These are phyloP conservation scores for Coecobrya sp. DNA, from an alignment of 2,888 invertebrate species.

Conservation along the genomic window DNA sequence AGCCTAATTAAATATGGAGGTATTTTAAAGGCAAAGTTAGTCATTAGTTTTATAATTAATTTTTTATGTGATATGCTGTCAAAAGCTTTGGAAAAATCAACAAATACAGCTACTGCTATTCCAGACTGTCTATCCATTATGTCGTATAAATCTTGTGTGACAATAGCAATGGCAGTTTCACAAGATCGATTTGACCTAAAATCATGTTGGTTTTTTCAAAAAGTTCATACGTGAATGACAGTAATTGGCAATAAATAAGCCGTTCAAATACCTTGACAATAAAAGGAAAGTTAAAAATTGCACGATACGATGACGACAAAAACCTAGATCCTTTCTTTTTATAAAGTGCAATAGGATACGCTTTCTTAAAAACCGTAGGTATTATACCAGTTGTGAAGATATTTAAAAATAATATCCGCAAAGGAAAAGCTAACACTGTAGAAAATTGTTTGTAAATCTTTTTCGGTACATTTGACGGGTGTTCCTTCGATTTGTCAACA, in stretches of 20 bases:
- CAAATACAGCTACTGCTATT: constrained; percentile 51
- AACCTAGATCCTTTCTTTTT: constrained; percentile 63
- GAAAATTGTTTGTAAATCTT: constrained; percentile 49
- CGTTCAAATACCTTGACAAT: constrained; percentile 69
- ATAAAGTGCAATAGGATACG: constrained; percentile 48
- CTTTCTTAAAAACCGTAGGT: constrained; percentile 40
- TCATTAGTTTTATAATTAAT: constrained; percentile 59
- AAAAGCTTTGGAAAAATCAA: constrained; percentile 79
- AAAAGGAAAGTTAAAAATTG: constrained; percentile 64
- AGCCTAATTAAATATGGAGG: constrained; percentile 53
- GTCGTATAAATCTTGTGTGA: constrained; percentile 66
- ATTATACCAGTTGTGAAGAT: neutral
- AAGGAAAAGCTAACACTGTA: neutral
- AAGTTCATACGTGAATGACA: neutral
- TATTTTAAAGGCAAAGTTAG: constrained; percentile 13
- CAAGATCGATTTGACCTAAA: constrained; percentile 66
- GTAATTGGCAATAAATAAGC: constrained; percentile 49
- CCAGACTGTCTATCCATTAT: constrained; percentile 40
- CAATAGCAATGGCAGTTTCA: constrained; percentile 57
- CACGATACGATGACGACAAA: constrained; percentile 46
- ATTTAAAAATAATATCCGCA: constrained; percentile 22
- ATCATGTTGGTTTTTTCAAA: constrained; percentile 64
- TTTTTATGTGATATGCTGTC: constrained; percentile 27
- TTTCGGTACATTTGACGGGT: constrained; percentile 1
- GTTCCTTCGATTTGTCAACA: constrained; percentile 47